These are phyloP conservation scores for Coelogynopora nodosa DNA, from an alignment of 2,888 invertebrate genomes.

Conservation along the genomic window DNA sequence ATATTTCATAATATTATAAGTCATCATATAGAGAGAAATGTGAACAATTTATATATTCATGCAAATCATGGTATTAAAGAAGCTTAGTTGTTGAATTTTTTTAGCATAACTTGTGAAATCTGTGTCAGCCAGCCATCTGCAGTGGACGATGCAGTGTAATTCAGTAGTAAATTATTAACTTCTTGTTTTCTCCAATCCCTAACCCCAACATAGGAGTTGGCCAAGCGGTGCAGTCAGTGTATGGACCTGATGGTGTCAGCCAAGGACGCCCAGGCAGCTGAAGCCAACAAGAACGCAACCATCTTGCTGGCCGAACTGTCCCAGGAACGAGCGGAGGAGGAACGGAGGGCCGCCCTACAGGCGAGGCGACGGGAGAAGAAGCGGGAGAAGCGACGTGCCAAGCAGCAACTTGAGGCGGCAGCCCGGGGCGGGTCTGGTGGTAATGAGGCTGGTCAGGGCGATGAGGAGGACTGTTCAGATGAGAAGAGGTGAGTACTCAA, in stretches of 20 bases:
- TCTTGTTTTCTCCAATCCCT: neutral
- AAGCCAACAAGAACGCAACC: constrained; percentile 93
- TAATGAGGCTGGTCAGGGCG: too few species aligned
- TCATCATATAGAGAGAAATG: too few species aligned
- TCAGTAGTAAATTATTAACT: too few species aligned
- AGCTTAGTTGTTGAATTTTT: too few species aligned
- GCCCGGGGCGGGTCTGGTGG: too few species aligned
- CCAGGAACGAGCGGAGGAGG: constrained; percentile 84
- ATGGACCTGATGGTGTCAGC: constrained; percentile 89
- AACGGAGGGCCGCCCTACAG: constrained; percentile 82
- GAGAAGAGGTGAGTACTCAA: neutral
- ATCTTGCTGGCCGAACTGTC: constrained; percentile 89
- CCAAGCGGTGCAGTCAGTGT: constrained; percentile 89
- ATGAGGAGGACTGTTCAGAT: neutral
- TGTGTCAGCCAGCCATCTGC: too few species aligned
- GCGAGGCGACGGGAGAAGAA: constrained; percentile 85
- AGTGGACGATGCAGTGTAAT: too few species aligned
- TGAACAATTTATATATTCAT: too few species aligned
- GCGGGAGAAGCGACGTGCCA: constrained; percentile 49
- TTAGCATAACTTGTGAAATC: too few species aligned
- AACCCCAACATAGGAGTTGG: constrained; percentile 68
- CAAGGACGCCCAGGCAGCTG: constrained; percentile 94
- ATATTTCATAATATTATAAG: too few species aligned
- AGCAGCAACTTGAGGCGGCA: neutral
- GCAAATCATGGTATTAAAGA: too few species aligned